phyloP scores from a whole-genome alignment of 1,140 invertebrate genomes.

The Plectus sambesii region DNA sequence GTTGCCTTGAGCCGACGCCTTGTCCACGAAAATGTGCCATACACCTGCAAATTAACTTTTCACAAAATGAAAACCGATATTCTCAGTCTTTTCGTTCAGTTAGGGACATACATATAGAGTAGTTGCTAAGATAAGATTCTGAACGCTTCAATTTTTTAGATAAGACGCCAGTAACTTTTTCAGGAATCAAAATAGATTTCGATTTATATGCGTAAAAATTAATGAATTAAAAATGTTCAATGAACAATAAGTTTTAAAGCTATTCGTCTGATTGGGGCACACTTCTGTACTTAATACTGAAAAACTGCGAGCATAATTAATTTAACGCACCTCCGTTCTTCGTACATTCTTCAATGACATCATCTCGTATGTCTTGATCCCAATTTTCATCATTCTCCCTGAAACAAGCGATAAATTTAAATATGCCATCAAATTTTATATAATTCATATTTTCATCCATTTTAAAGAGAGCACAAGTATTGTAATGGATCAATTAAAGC shows the following conservation, averaged over 20 bases:
- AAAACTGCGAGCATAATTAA: too few species aligned
- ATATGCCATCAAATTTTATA: not conserved
- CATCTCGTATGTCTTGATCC: constrained; percentile 89
- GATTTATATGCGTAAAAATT: too few species aligned
- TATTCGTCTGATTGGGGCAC: too few species aligned
- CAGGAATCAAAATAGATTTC: too few species aligned
- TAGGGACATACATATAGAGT: constrained; percentile 11
- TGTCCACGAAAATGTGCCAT: constrained; percentile 91
- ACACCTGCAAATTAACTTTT: constrained; percentile 54
- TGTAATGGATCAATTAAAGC: too few species aligned
- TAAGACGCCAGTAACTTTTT: too few species aligned
- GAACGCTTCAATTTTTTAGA: too few species aligned
- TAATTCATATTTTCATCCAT: constrained; percentile 54
- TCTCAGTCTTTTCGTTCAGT: not conserved
- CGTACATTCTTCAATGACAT: constrained; percentile 95
- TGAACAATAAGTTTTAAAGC: too few species aligned
- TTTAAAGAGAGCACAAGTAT: too few species aligned
- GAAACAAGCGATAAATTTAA: constrained; percentile 12
- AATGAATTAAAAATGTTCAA: too few species aligned
- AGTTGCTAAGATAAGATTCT: too few species aligned
- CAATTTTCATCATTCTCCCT: constrained; percentile 74
- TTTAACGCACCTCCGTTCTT: constrained; percentile 77
- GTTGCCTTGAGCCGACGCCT: constrained; percentile 83
- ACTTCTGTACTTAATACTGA: too few species aligned
- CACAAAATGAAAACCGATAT: not conserved